These are phyloP conservation scores for Neoitamus cyanurus DNA, from an alignment of 2,888 invertebrate species.

Conservation along the genomic window DNA sequence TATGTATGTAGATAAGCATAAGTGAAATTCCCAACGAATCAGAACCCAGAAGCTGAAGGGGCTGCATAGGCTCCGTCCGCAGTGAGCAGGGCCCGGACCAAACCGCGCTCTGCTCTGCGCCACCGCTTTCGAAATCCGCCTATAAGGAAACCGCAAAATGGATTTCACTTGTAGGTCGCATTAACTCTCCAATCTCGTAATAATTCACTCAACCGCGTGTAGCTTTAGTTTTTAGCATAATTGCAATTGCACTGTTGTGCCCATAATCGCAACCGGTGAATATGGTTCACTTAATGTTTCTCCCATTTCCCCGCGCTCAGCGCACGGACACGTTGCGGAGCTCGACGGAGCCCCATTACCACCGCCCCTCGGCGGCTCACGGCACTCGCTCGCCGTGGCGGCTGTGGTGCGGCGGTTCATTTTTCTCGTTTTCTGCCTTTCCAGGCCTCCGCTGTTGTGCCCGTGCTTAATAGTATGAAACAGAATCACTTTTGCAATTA, in stretches of 20 bases:
- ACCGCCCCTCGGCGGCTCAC: neutral
- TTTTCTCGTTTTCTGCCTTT: constrained; percentile 34
- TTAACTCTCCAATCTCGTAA: constrained; percentile 44
- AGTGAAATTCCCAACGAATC: too few species aligned
- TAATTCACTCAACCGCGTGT: constrained; percentile 42
- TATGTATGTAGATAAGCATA: too few species aligned
- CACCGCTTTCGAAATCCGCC: constrained; percentile 37
- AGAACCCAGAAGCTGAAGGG: neutral
- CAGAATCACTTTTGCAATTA: constrained; percentile 46
- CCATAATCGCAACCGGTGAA: constrained; percentile 35
- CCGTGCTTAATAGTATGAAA: constrained; percentile 41
- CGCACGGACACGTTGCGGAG: neutral
- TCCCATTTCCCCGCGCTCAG: neutral
- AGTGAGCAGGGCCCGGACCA: neutral
- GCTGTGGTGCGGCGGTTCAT: neutral
- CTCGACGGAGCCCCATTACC: neutral
- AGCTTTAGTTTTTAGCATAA: constrained; percentile 40
- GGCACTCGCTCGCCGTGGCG: neutral
- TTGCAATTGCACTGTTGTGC: constrained; percentile 38
- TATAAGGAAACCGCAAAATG: constrained; percentile 44
- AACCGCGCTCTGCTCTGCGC: neutral
- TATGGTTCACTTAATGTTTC: constrained; percentile 42
- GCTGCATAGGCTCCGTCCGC: neutral
- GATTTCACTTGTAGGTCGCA: constrained; percentile 44
- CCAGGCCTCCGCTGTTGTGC: neutral